Percentiles rank a stretch among this genome's conserved stretches.
phyloP scores from a whole-genome alignment of 2,888 invertebrate species.

The Palloptera scutellata region DNA sequence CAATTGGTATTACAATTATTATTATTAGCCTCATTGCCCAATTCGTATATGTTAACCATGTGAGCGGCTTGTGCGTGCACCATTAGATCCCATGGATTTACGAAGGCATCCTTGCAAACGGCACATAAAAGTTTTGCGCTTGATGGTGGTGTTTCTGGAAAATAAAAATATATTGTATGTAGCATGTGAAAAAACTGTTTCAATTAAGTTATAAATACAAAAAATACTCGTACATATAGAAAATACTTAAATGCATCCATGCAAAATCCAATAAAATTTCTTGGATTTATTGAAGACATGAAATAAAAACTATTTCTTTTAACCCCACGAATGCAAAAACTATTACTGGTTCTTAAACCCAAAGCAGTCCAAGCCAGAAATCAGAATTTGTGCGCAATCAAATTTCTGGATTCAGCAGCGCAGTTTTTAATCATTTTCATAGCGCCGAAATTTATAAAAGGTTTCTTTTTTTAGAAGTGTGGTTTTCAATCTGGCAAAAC shows the following conservation, averaged over 20 bases:
- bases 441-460: no score
- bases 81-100: slow-evolving; percentile 75
- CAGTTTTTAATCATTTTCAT: no score
- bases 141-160: slow-evolving; percentile 58
- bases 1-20: slow-evolving; percentile 36
- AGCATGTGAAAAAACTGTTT: not conserved
- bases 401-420: no score
- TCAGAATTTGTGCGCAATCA: no score
- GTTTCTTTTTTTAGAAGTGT: no score
- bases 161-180: not conserved
- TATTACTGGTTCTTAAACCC: no score
- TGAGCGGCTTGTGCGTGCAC: slow-evolving; percentile 75
- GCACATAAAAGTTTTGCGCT: slow-evolving; percentile 70
- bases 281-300: no score
- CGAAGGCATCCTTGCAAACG: slow-evolving; percentile 73
- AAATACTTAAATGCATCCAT: not conserved
- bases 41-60: slow-evolving; percentile 75
- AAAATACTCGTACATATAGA: slow-evolving; percentile 1
- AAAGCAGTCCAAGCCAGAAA: no score
- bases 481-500: no score
- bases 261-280: not conserved
- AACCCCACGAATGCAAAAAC: no score
- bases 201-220: not conserved
- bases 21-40: slow-evolving; percentile 64
- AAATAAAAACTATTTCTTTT: no score